Percentiles rank a stretch among this genome's conserved stretches.
These are phyloP conservation scores for Columba livia DNA, from an alignment of 2,113 vertebrate genomes.

Conservation along the genomic window DNA sequence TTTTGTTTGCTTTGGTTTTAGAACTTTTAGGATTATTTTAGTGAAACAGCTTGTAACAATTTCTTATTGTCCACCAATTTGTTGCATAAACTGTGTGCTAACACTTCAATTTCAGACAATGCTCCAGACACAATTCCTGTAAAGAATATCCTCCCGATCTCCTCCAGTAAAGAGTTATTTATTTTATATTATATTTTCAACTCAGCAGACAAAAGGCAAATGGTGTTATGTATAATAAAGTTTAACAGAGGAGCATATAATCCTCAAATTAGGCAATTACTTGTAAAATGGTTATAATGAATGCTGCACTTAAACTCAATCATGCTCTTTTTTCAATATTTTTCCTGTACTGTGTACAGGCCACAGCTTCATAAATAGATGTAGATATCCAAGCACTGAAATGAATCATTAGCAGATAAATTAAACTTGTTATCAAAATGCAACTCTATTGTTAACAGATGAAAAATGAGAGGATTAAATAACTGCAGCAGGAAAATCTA, in stretches of 20 bases:
- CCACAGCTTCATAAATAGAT: neutral
- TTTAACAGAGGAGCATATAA: neutral
- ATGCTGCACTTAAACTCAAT: neutral
- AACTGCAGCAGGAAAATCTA: constrained; percentile 15
- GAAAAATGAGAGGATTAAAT: constrained; percentile 17
- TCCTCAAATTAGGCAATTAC: neutral
- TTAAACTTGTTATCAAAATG: constrained; percentile 42
- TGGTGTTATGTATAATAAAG: neutral
- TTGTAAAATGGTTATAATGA: neutral
- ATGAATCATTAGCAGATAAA: constrained; percentile 54
- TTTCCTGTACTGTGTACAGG: neutral
- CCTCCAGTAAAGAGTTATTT: neutral
- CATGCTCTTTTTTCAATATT: neutral
- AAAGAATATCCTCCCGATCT: neutral
- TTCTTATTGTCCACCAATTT: neutral
- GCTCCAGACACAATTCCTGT: neutral
- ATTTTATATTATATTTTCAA: neutral
- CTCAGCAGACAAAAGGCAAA: neutral
- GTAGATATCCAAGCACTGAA: neutral
- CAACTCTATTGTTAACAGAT: constrained; percentile 5
- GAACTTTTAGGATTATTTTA: neutral
- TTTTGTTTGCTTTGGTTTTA: neutral
- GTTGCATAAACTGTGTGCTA: neutral
- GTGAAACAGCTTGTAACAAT: neutral
- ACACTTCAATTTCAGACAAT: neutral